These are phyloP conservation scores for Agapostemon virescens DNA, from an alignment of 2,888 invertebrate genomes.

Conservation along the genomic window DNA sequence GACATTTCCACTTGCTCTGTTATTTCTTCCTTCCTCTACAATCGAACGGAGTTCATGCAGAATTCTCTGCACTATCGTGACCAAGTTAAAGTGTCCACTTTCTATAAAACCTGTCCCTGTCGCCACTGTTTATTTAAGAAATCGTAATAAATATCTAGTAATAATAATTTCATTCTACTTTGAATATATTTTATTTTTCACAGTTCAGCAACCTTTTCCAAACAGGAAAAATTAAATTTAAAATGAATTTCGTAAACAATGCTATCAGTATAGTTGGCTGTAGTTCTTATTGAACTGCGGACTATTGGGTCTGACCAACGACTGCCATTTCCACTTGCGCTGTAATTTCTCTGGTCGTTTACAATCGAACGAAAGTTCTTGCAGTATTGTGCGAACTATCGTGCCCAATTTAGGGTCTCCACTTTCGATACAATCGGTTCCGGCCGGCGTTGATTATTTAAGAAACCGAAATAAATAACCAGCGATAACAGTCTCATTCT, in stretches of 20 bases:
- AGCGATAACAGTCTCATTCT: neutral
- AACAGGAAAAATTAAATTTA: neutral
- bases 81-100: no score
- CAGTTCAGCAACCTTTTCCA: no score
- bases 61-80: no score
- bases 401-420: neutral
- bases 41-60: no score
- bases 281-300: neutral
- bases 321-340: neutral
- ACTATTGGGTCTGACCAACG: neutral
- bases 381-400: neutral
- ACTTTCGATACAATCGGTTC: neutral
- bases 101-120: no score
- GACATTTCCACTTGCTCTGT: no score
- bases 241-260: neutral
- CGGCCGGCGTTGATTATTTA: neutral
- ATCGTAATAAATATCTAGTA: no score
- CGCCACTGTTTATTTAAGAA: no score
- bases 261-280: neutral
- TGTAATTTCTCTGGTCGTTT: neutral
- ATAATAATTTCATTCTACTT: no score
- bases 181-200: no score
- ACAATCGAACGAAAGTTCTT: neutral
- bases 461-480: conserved; percentile 3
- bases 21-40: no score